These are phyloP conservation scores for Rhombomys opimus DNA, from an alignment of 2,113 vertebrate species.

Conservation along the genomic window DNA sequence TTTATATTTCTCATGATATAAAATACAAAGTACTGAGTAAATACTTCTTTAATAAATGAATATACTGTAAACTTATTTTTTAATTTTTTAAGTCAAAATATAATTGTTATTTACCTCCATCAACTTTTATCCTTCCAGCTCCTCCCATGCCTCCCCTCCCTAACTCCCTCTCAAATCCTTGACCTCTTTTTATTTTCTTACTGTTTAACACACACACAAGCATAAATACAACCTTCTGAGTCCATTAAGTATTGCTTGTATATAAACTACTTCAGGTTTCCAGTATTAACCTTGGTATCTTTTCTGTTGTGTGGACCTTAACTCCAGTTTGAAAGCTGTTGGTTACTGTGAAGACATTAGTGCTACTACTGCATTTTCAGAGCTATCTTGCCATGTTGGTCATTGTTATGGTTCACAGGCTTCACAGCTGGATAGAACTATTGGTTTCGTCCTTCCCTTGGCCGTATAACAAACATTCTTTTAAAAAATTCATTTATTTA, in stretches of 20 bases:
- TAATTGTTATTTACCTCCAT: neutral
- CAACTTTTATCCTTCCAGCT: neutral
- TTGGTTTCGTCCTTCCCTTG: neutral
- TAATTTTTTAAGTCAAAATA: neutral
- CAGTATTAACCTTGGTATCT: neutral
- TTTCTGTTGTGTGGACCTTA: neutral
- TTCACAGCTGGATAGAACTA: neutral
- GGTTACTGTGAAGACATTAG: neutral
- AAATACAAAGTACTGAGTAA: constrained; percentile 49
- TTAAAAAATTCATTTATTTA: no score
- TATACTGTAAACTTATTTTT: neutral
- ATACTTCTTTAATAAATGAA: constrained; percentile 36
- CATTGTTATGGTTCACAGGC: neutral
- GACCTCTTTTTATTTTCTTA: neutral
- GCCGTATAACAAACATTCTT: neutral
- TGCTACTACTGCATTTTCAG: neutral
- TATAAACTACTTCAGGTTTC: neutral
- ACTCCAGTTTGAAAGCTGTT: neutral
- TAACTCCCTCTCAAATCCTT: neutral
- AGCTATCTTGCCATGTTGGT: neutral
- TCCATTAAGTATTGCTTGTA: neutral
- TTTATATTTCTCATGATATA: constrained; percentile 35
- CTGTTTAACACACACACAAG: neutral
- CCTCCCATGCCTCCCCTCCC: neutral
- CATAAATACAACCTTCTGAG: neutral